These are phyloP conservation scores for Pagrus major DNA, from an alignment of 2,113 vertebrate genomes.

Conservation along the genomic window DNA sequence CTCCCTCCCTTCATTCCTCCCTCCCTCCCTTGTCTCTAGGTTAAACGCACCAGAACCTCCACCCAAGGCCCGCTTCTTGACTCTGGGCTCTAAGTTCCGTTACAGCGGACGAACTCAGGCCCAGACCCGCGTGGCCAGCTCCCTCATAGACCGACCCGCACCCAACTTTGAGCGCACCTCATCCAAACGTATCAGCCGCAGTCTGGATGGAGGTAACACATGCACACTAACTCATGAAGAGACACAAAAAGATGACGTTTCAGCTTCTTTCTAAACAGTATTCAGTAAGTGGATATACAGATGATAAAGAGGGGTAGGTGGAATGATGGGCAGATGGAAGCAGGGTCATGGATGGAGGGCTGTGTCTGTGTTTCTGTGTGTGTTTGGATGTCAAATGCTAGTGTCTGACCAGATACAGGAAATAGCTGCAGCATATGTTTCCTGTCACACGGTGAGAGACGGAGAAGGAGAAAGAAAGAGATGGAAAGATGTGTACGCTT, in stretches of 20 bases:
- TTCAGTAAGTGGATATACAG: conserved; percentile 1
- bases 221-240: not conserved
- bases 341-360: not conserved
- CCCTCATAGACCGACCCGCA: conserved; percentile 79
- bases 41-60: conserved; percentile 76
- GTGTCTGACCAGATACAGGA: conserved; percentile 78
- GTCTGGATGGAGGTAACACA: conserved; percentile 78
- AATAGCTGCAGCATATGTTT: conserved; percentile 81
- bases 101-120: conserved; percentile 81
- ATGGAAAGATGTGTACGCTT: conserved; percentile 36
- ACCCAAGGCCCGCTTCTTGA: conserved; percentile 77
- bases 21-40: conserved; percentile 33
- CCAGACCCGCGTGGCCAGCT: conserved; percentile 77
- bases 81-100: conserved; percentile 81
- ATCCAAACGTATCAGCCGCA: conserved; percentile 80
- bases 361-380: conserved; percentile 26
- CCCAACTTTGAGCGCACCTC: conserved; percentile 79
- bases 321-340: conserved; percentile 30
- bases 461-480: conserved; percentile 8
- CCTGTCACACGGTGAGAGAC: conserved; percentile 68
- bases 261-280: not conserved
- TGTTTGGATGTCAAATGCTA: conserved; percentile 31
- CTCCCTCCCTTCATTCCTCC: not conserved
- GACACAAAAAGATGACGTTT: not conserved
- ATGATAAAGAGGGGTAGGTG: conserved; percentile 11